These are phyloP conservation scores for Smittia aterrima DNA, from an alignment of 2,888 invertebrate genomes.

Conservation along the genomic window DNA sequence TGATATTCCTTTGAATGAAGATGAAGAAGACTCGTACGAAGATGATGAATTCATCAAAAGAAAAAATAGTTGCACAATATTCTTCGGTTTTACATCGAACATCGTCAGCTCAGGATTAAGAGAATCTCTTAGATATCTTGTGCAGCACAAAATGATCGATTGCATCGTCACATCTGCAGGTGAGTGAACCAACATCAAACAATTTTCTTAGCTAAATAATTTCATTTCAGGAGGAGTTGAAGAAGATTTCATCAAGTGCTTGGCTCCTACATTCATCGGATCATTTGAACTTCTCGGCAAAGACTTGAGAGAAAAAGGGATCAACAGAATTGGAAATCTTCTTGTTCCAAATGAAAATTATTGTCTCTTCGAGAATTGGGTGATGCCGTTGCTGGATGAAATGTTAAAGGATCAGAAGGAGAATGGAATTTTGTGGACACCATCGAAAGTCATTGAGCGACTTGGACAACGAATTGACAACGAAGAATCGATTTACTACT, in stretches of 20 bases:
- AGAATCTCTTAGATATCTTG: slow-evolving; percentile 85
- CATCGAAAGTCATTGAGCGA: slow-evolving; percentile 76
- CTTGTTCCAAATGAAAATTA: slow-evolving; percentile 84
- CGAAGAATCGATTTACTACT: slow-evolving; percentile 90
- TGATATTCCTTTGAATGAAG: slow-evolving; percentile 65
- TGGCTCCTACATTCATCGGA: slow-evolving; percentile 91
- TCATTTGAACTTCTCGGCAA: slow-evolving; percentile 83
- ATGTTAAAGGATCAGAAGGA: slow-evolving; percentile 84
- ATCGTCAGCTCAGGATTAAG: slow-evolving; percentile 92
- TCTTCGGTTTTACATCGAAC: slow-evolving; percentile 96
- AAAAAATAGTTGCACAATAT: slow-evolving; percentile 85
- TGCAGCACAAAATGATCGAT: slow-evolving; percentile 80
- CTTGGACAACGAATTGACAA: slow-evolving; percentile 90
- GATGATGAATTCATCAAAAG: slow-evolving; percentile 77
- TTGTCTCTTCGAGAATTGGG: slow-evolving; percentile 96
- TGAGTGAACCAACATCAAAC: background rate
- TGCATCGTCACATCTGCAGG: slow-evolving; percentile 91
- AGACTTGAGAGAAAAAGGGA: slow-evolving; percentile 75
- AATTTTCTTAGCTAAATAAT: too few species aligned
- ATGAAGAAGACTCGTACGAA: slow-evolving; percentile 66
- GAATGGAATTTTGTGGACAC: slow-evolving; percentile 80
- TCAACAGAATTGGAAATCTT: slow-evolving; percentile 83
- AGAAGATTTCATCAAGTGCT: slow-evolving; percentile 98
- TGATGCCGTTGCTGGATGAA: slow-evolving; percentile 83
- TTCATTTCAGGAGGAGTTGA: slow-evolving; percentile 80